A percentile compares a stretch with the other conserved stretches of the same genome.
phyloP scores from a whole-genome alignment of 2,797 vertebrate genomes.

The Oreonectes daqikongensis region DNA sequence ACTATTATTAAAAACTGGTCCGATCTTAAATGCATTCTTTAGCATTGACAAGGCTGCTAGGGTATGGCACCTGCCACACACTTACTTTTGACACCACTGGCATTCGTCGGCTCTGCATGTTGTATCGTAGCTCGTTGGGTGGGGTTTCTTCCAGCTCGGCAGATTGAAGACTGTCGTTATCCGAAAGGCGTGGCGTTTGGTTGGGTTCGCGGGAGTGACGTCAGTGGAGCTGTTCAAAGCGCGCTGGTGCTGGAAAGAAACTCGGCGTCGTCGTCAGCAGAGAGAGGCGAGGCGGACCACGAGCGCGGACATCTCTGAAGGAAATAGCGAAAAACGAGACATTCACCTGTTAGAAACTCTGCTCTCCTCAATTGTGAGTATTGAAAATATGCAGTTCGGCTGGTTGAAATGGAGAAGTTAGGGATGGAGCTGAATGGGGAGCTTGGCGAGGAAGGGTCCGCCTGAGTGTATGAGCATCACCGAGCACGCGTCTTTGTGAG shows the following conservation, averaged over 20 bases:
- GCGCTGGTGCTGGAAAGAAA: conserved; percentile 75
- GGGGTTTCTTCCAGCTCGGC: not conserved
- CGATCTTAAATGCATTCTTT: not conserved
- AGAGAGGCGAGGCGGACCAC: conserved; percentile 49
- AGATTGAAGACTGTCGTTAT: conserved; percentile 34
- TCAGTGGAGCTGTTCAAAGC: conserved; percentile 79
- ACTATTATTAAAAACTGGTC: not conserved
- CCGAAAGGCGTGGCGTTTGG: conserved; percentile 69
- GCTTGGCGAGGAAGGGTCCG: conserved; percentile 2
- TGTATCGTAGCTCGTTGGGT: not conserved
- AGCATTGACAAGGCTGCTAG: no score
- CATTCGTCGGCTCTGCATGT: not conserved
- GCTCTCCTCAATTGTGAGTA: conserved; percentile 46
- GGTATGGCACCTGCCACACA: not conserved
- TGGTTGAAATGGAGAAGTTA: conserved; percentile 33
- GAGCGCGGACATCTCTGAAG: conserved; percentile 43
- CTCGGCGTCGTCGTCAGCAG: conserved; percentile 54
- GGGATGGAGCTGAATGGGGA: not conserved
- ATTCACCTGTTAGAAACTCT: not conserved
- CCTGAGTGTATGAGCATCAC: conserved; percentile 18
- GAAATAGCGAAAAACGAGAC: conserved; percentile 29
- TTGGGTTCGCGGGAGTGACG: conserved; percentile 66
- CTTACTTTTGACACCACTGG: not conserved
- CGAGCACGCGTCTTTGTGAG: conserved; percentile 35
- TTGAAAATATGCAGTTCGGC: not conserved